Evolutionary conservation across 2,113 vertebrate species (phyloP).

Genomic region (Calypte anna): DNA sequence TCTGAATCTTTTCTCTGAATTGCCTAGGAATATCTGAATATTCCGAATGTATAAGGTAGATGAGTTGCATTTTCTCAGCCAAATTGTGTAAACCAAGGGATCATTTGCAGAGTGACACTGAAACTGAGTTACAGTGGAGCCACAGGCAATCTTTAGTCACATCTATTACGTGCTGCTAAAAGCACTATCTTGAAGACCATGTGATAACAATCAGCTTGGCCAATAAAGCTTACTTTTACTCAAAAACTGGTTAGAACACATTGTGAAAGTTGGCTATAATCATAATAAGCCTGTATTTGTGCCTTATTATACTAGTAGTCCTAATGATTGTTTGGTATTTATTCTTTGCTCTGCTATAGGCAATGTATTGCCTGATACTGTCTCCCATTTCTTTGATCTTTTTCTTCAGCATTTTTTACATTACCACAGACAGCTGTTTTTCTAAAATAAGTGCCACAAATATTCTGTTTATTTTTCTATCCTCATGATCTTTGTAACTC

Average conservation of each 20-base stretch:
- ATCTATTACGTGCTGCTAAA: neutral
- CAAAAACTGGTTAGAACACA: neutral
- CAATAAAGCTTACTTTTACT: neutral
- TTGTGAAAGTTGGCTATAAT: neutral
- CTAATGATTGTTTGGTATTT: neutral
- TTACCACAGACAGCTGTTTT: neutral
- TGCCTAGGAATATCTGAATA: neutral
- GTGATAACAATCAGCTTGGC: constrained; percentile 5
- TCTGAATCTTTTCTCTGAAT: neutral
- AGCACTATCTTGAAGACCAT: neutral
- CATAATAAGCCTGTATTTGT: neutral
- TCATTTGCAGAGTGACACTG: neutral
- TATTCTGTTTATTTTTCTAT: neutral
- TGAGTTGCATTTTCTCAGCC: neutral
- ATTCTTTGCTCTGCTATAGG: neutral
- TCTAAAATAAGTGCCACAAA: neutral
- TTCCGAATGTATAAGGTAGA: neutral
- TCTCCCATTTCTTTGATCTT: neutral
- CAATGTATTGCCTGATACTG: neutral
- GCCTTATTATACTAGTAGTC: neutral
- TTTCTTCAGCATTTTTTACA: neutral
- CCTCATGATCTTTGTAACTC: neutral
- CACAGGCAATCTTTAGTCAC: neutral
- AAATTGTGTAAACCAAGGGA: neutral
- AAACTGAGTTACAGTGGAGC: neutral